phyloP scores from a whole-genome alignment of 2,113 vertebrate species.

The Nothoprocta perdicaria region DNA sequence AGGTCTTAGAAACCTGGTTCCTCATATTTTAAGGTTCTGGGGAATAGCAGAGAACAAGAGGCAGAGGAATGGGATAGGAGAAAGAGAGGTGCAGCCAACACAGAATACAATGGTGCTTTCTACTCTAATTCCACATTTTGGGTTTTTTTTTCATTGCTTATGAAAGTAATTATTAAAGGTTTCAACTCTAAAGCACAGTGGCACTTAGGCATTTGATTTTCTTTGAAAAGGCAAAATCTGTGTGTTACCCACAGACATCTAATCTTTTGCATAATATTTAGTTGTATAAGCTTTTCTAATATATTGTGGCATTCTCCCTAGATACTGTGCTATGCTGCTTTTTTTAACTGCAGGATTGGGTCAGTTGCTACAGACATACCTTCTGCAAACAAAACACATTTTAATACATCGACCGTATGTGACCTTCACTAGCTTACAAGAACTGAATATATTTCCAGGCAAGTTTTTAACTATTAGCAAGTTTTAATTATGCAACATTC shows the following conservation, averaged over 20 bases:
- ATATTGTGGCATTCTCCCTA: conserved; percentile 23
- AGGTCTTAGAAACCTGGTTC: background rate
- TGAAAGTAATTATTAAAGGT: background rate
- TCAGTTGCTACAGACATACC: conserved; percentile 68
- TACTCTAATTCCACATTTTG: background rate
- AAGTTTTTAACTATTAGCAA: conserved; percentile 35
- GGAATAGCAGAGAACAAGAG: background rate
- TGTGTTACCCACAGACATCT: background rate
- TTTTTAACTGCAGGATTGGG: conserved; percentile 79
- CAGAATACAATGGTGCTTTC: background rate
- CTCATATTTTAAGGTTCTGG: background rate
- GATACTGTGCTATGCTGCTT: conserved; percentile 79
- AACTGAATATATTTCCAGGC: conserved; percentile 77
- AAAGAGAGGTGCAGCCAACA: background rate
- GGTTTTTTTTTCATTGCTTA: background rate
- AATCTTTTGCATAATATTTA: background rate
- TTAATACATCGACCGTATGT: conserved; percentile 69
- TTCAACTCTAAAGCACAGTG: background rate
- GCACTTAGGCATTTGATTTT: fast-evolving
- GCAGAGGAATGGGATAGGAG: background rate
- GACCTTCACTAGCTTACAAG: conserved; percentile 53
- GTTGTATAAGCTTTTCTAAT: background rate
- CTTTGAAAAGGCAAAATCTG: fast-evolving
- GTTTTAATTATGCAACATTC: background rate
- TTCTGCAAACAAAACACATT: conserved; percentile 6